Evolutionary conservation across 2,797 vertebrate genomes (phyloP).

Genomic region (Natrix natrix): DNA sequence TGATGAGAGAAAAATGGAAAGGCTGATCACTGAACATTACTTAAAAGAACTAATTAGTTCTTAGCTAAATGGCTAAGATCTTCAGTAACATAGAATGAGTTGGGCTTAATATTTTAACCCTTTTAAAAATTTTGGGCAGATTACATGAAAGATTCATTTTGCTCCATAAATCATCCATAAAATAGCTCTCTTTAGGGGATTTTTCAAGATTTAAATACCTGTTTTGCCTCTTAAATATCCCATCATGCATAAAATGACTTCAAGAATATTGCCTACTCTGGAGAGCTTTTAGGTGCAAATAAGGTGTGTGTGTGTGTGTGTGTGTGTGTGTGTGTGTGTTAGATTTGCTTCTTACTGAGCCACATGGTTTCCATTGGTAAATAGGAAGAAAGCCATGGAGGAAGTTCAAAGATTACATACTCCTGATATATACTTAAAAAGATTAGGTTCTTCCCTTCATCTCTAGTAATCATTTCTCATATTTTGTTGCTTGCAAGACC

Average conservation of each 20-base stretch:
- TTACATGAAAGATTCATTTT: neutral
- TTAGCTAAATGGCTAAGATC: neutral
- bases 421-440: neutral
- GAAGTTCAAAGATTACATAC: neutral
- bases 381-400: neutral
- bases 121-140: neutral
- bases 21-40: conserved; percentile 21
- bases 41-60: neutral
- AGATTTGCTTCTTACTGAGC: neutral
- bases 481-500: neutral
- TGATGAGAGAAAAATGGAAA: conserved; percentile 28
- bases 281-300: neutral
- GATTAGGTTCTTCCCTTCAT: neutral
- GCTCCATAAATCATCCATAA: neutral
- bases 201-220: neutral
- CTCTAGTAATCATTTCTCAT: neutral
- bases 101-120: neutral
- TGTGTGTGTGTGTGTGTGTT: no score
- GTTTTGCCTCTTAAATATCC: neutral
- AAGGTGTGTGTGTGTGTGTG: neutral
- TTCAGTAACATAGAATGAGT: neutral
- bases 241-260: neutral
- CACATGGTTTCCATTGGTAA: neutral
- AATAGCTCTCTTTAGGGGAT: neutral
- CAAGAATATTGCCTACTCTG: neutral